Conservation (phyloP, 2,888 invertebrate species). For the Cheilosia vulpina region DNA sequence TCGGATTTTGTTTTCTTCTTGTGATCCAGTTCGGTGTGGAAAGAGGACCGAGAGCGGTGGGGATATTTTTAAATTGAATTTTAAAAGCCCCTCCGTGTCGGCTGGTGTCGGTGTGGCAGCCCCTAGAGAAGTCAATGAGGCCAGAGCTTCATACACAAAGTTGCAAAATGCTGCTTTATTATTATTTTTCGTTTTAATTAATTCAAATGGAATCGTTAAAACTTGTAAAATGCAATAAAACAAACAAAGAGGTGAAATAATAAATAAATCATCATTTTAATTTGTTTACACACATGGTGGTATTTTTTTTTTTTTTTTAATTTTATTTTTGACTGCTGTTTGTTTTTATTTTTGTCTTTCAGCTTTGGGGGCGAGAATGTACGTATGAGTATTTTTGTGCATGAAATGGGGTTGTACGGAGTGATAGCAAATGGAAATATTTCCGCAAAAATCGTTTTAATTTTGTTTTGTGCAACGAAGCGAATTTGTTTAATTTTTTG, state of each 20-base stretch:
- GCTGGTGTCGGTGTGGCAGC: background rate
- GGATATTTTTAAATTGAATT: conserved; percentile 67
- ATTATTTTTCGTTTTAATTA: conserved; percentile 25
- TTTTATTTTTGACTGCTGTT: background rate
- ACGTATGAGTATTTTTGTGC: background rate
- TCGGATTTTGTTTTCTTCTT: conserved; percentile 11
- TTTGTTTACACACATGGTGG: conserved; percentile 42
- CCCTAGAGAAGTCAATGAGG: conserved; percentile 15
- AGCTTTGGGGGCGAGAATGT: conserved; percentile 1
- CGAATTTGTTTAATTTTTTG: conserved; percentile 22
- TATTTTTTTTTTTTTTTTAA: conserved; percentile 6
- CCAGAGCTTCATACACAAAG: conserved; percentile 32
- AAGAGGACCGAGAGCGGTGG: conserved; percentile 1
- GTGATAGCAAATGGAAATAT: conserved; percentile 45
- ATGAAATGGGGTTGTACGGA: background rate
- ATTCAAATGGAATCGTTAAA: conserved; percentile 61
- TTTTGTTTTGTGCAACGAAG: background rate
- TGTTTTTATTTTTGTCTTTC: conserved; percentile 15
- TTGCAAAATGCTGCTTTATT: conserved; percentile 33
- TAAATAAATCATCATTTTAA: conserved; percentile 70
- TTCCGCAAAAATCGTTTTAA: conserved; percentile 26
- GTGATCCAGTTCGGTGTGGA: background rate
- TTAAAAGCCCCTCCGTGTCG: conserved; percentile 44
- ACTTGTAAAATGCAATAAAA: conserved; percentile 58
- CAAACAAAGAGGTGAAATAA: conserved; percentile 63